Evolutionary conservation across 2,888 invertebrate species (phyloP), one percentile per base, ranked within the genome.

Genomic region (Artemia sp.): DNA sequence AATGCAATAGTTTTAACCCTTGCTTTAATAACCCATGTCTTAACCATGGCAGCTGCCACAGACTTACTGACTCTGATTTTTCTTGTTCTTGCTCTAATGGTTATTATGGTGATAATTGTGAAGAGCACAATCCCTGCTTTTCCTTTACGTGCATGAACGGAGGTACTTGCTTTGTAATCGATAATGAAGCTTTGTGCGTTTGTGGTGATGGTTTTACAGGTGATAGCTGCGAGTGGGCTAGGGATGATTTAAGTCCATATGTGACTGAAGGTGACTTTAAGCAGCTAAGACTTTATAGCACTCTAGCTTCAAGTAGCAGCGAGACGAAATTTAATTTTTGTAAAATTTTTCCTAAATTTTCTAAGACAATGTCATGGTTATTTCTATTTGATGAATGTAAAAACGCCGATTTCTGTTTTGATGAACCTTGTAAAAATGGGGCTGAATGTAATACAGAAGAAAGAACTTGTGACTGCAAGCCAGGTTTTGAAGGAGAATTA

Each of bases 121-220:
- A 58, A 24, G 64, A n/a, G 24, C 64, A 24, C 58, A 19, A 70
- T 53, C 70, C 70, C 52, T 73, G 73, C 52, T 71, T 70, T 14
- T 70, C 72, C 14, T 69, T 71, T 68, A 72, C 73, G 19, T 74
- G 74, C 67, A 66, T 69, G 24, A 74, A 74, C 68, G 73, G 73
- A 12, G 74, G 73, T 14, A 73, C 72, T 14, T 74, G 74, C 67
- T 70, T 58, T 19, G 10, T 24, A 58, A n/a, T n/a, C 24, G 64
- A 24, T 19, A 10, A 58, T 24, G 64, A 19, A 19, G 14, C 64
- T 9, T 58, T 58, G n/a, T 58, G 64, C 24, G 64, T 58, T 10
- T 58, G 64, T 58, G 64, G 24, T 19, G 14, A 8, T 58, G 64
- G 64, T 24, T 58, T 58, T 58, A 58, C 24, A 19, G 64, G 64